Conservation (phyloP, 2,797 vertebrate species). For the Leuciscus waleckii region DNA sequence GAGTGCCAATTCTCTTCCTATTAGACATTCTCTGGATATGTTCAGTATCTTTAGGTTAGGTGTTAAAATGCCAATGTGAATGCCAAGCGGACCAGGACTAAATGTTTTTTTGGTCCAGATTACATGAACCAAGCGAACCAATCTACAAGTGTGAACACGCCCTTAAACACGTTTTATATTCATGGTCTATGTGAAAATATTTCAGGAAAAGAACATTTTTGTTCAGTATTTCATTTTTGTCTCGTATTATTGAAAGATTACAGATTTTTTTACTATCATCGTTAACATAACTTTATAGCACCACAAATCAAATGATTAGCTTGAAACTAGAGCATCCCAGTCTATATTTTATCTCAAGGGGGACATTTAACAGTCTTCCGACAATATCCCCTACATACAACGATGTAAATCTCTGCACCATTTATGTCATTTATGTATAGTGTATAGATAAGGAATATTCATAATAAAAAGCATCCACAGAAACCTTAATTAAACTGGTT, state of each 20-base stretch:
- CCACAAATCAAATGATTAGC: not conserved
- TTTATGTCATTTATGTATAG: not conserved
- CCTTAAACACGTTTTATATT: not conserved
- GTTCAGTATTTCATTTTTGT: not conserved
- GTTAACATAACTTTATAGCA: not conserved
- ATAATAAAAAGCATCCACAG: not conserved
- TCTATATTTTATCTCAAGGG: conserved; percentile 3
- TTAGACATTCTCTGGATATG: too few relatives aligned
- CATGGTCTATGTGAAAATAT: not conserved
- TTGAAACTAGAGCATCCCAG: not conserved
- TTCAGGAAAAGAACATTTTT: not conserved
- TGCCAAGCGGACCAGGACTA: too few relatives aligned
- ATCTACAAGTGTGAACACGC: too few relatives aligned
- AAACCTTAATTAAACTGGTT: not conserved
- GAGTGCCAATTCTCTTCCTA: too few relatives aligned
- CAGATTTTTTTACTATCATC: not conserved
- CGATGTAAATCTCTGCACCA: not conserved
- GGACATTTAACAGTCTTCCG: not conserved
- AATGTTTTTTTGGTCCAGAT: too few relatives aligned
- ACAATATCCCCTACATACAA: not conserved
- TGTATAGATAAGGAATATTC: not conserved
- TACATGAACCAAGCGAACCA: too few relatives aligned
- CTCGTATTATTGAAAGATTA: not conserved
- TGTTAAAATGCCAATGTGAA: too few relatives aligned
- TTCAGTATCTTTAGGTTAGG: too few relatives aligned